These are phyloP conservation scores for Anser brachyrhynchus DNA, from an alignment of 2,113 vertebrate genomes.

Conservation along the genomic window DNA sequence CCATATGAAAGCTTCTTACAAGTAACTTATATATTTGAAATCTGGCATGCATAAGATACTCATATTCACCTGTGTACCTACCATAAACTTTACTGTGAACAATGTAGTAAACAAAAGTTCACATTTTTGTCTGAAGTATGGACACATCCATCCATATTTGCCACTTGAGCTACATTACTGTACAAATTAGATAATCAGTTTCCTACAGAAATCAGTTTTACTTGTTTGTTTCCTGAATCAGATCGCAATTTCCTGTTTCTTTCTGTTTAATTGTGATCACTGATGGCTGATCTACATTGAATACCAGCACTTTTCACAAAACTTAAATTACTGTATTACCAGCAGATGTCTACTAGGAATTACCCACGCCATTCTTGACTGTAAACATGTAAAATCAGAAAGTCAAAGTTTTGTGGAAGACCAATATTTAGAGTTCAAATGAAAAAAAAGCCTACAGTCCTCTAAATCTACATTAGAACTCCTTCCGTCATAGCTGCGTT, in stretches of 20 bases:
- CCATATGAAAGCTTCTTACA: background rate
- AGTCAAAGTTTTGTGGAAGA: background rate
- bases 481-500: background rate
- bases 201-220: background rate
- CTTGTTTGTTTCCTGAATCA: background rate
- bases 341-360: background rate
- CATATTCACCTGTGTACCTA: background rate
- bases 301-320: background rate
- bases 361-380: background rate
- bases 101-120: background rate
- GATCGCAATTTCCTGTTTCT: background rate
- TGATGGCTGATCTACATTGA: background rate
- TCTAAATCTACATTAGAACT: background rate
- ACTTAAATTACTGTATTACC: background rate
- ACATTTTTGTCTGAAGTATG: background rate
- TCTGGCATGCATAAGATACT: background rate
- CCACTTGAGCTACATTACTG: background rate
- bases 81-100: background rate
- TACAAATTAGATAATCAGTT: background rate
- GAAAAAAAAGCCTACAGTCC: background rate
- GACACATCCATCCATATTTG: background rate
- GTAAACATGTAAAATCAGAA: background rate
- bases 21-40: background rate
- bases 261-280: background rate
- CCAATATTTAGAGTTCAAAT: background rate